Evolutionary conservation across 2,888 invertebrate species (phyloP).

Genomic region (Dicroscelio sp.): DNA sequence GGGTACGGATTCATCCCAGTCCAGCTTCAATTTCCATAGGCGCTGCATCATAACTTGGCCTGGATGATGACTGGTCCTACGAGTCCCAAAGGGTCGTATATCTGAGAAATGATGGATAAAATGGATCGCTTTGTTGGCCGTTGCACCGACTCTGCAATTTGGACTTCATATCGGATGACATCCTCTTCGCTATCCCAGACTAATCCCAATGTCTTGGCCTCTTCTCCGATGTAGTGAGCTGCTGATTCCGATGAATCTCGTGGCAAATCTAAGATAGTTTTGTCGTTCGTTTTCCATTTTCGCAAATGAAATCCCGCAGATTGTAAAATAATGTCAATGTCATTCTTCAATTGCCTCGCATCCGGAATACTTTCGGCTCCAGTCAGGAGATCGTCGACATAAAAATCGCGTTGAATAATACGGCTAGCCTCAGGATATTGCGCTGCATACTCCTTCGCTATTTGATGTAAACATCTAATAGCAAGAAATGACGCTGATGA

Average conservation of each 20-base stretch:
- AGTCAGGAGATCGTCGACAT: slow-evolving; percentile 38
- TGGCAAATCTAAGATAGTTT: background rate
- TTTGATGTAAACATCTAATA: slow-evolving; percentile 29
- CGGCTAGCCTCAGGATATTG: slow-evolving; percentile 5
- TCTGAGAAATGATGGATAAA: slow-evolving; percentile 66
- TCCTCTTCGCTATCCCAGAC: slow-evolving; percentile 72
- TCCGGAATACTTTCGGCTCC: background rate
- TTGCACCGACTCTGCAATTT: background rate
- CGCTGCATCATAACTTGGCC: slow-evolving; percentile 72
- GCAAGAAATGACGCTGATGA: slow-evolving; percentile 31
- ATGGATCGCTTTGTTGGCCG: slow-evolving; percentile 55
- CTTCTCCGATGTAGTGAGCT: background rate
- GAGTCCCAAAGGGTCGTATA: slow-evolving; percentile 75
- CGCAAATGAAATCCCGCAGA: slow-evolving; percentile 54
- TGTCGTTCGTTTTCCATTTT: slow-evolving; percentile 56
- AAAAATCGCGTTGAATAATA: slow-evolving; percentile 20
- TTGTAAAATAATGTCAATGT: background rate
- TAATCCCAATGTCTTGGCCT: slow-evolving; percentile 67
- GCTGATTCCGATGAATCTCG: background rate
- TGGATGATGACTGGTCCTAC: slow-evolving; percentile 66
- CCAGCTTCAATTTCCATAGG: slow-evolving; percentile 48
- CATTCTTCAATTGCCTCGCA: background rate
- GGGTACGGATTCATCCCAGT: slow-evolving; percentile 57
- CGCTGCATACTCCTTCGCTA: background rate
- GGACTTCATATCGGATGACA: slow-evolving; percentile 55